Evolutionary conservation across 2,113 vertebrate genomes (phyloP).

Genomic region (Corydoras sp.): DNA sequence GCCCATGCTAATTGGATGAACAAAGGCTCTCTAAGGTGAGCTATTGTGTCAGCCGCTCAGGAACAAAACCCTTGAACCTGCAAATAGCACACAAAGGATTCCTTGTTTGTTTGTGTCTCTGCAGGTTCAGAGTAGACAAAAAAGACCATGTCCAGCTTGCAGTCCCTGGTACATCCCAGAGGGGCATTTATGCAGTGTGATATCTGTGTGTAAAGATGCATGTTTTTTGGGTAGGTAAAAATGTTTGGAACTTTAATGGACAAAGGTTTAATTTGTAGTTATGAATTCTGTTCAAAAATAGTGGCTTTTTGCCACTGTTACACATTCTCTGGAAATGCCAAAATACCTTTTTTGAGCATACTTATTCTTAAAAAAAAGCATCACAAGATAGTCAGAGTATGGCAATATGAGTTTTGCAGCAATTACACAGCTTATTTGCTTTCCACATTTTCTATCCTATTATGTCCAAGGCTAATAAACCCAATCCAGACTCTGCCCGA

Average conservation of each 20-base stretch:
- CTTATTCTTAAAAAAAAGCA: not conserved
- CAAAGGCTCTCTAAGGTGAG: slow-evolving; percentile 21
- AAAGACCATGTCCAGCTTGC: slow-evolving; percentile 24
- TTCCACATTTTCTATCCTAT: slow-evolving; percentile 28
- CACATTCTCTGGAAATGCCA: not conserved
- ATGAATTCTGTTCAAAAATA: no score
- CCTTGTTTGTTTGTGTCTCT: slow-evolving; percentile 36
- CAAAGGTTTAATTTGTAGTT: no score
- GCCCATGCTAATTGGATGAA: slow-evolving; percentile 30
- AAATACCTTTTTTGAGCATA: not conserved
- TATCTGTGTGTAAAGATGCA: no score
- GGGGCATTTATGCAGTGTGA: slow-evolving; percentile 9
- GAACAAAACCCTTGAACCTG: slow-evolving; percentile 33
- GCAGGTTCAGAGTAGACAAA: slow-evolving; percentile 16
- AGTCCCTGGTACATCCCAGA: slow-evolving; percentile 25
- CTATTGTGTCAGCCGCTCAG: slow-evolving; percentile 15
- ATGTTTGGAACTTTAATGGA: no score
- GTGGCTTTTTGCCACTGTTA: slow-evolving; percentile 4
- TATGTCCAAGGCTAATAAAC: slow-evolving; percentile 35
- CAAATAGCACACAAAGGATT: slow-evolving; percentile 36
- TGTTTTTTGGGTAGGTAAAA: no score
- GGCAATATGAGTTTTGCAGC: not conserved
- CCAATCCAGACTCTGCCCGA: slow-evolving; percentile 16
- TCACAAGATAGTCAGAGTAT: no score
- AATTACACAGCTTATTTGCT: slow-evolving; percentile 33